These are phyloP conservation scores for Drosophila anceps DNA, from an alignment of 2,888 invertebrate species.

Conservation along the genomic window DNA sequence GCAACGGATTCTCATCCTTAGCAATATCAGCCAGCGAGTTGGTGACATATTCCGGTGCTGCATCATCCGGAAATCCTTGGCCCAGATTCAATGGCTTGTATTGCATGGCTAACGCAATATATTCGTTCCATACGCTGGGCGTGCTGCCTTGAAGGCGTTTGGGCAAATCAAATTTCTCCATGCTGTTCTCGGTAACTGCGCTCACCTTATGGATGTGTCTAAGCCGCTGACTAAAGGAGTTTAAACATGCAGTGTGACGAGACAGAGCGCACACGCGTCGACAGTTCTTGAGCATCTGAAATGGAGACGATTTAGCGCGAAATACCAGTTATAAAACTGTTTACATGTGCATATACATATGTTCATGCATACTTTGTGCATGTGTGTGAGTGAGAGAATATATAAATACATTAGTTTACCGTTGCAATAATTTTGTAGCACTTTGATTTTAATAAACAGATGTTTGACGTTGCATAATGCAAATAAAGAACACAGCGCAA, in stretches of 20 bases:
- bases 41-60: constrained; percentile 93
- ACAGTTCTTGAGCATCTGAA: constrained; percentile 73
- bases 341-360: background rate
- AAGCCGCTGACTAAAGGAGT: background rate
- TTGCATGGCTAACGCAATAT: constrained; percentile 92
- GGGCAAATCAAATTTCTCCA: constrained; percentile 85
- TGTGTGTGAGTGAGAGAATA: constrained; percentile 1
- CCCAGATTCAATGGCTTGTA: constrained; percentile 96
- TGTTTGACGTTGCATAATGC: constrained; percentile 71
- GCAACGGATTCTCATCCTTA: constrained; percentile 89
- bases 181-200: constrained; percentile 33
- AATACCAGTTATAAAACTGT: constrained; percentile 24
- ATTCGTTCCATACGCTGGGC: constrained; percentile 90
- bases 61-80: constrained; percentile 98
- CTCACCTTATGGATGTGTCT: constrained; percentile 9
- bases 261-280: constrained; percentile 32
- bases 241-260: constrained; percentile 14
- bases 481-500: constrained; percentile 26
- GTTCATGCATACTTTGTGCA: background rate
- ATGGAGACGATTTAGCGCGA: constrained; percentile 8
- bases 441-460: constrained; percentile 22
- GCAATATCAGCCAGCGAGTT: constrained; percentile 90
- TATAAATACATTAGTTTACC: constrained; percentile 39
- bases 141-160: constrained; percentile 84
- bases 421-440: constrained; percentile 1